phyloP scores from a whole-genome alignment of 2,888 invertebrate species.

The Barypeithes pellucidus region DNA sequence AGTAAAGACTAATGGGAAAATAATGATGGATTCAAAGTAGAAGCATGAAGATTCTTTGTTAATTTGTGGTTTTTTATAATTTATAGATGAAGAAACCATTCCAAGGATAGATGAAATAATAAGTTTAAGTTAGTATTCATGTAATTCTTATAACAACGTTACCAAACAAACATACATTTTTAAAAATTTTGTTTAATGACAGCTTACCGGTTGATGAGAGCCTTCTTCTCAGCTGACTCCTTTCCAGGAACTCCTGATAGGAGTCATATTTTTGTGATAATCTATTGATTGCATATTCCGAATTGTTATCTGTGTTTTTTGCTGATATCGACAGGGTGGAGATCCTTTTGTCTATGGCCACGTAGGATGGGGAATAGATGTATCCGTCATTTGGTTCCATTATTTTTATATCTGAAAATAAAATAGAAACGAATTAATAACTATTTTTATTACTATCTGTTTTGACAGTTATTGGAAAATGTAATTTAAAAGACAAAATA shows the following conservation, averaged over 20 bases:
- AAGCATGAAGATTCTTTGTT: not conserved
- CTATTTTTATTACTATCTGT: too few species aligned
- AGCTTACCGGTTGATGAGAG: constrained; percentile 72
- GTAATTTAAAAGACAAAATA: too few species aligned
- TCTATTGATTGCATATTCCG: constrained; percentile 63
- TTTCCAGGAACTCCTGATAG: constrained; percentile 63
- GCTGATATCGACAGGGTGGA: constrained; percentile 64
- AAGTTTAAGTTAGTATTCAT: too few species aligned
- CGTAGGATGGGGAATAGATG: constrained; percentile 62
- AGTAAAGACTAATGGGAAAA: constrained; percentile 2
- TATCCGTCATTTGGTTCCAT: constrained; percentile 45
- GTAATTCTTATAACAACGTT: too few species aligned
- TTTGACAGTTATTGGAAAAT: too few species aligned
- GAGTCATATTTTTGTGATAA: constrained; percentile 67
- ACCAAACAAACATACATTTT: too few species aligned
- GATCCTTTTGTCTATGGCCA: constrained; percentile 63
- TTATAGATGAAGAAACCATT: not conserved
- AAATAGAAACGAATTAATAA: too few species aligned
- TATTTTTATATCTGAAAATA: not conserved
- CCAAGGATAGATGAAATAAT: too few species aligned
- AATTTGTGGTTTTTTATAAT: not conserved
- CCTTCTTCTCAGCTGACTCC: constrained; percentile 58
- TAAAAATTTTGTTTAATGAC: not conserved
- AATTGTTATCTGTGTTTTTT: constrained; percentile 59
- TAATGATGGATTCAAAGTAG: not conserved